Conservation (phyloP, 2,797 vertebrate genomes). For the Micromesistius poutassou region DNA sequence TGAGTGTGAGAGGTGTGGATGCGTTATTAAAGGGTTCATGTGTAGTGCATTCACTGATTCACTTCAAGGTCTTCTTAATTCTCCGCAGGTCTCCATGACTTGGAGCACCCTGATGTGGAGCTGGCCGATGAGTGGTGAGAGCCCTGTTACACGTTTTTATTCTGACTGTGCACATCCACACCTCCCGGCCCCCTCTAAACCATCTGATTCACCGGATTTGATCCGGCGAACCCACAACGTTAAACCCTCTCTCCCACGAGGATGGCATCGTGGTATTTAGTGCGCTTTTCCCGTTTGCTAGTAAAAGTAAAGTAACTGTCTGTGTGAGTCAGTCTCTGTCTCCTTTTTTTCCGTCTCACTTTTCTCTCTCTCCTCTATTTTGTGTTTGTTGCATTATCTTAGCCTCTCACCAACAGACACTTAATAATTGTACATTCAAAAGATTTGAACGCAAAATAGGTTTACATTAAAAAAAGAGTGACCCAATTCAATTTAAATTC, state of each 20-base stretch:
- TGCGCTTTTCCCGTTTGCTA: background rate
- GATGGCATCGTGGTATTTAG: too few relatives aligned
- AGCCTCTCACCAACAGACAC: background rate
- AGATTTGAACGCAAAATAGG: background rate
- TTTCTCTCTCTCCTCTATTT: background rate
- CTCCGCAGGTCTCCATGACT: slow-evolving; percentile 89
- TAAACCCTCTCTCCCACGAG: background rate
- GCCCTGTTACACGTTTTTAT: slow-evolving; percentile 29
- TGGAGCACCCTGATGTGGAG: slow-evolving; percentile 95
- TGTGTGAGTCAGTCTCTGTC: background rate
- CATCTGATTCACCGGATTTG: too few relatives aligned
- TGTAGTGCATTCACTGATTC: slow-evolving; percentile 36
- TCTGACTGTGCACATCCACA: background rate
- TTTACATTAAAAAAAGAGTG: background rate
- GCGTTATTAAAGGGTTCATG: slow-evolving; percentile 51
- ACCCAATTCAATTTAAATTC: background rate
- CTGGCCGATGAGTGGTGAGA: slow-evolving; percentile 95
- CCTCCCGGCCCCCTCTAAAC: background rate
- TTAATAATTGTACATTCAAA: background rate
- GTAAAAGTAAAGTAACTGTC: background rate
- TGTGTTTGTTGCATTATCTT: background rate
- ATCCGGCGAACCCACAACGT: too few relatives aligned
- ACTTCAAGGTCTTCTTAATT: slow-evolving; percentile 39
- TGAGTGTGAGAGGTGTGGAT: slow-evolving; percentile 31
- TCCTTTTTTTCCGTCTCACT: background rate